These are phyloP conservation scores for Heliangelus exortis DNA, from an alignment of 2,797 vertebrate species.

Conservation along the genomic window DNA sequence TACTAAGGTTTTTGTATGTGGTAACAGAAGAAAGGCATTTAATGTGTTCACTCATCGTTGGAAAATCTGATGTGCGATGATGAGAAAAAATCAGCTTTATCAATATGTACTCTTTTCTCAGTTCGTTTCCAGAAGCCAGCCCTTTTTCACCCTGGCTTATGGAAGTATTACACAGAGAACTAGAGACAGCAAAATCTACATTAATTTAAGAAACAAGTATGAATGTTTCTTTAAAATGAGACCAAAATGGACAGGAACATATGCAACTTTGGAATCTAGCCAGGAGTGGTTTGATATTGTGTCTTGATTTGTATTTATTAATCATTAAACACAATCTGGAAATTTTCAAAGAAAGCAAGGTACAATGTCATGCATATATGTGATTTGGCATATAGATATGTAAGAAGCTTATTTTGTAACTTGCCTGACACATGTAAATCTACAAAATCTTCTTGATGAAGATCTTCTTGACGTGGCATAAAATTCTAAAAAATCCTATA, in stretches of 20 bases:
- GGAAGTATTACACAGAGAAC: neutral
- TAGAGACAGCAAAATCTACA: neutral
- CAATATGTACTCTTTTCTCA: neutral
- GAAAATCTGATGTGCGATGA: neutral
- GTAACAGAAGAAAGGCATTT: neutral
- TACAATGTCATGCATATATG: neutral
- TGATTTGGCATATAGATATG: no score
- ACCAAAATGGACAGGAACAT: neutral
- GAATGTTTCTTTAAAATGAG: neutral
- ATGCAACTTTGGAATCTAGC: neutral
- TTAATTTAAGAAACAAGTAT: neutral
- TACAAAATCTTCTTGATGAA: neutral
- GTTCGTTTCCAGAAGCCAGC: neutral
- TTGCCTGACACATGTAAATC: neutral
- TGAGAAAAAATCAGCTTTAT: neutral
- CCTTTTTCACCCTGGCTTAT: neutral
- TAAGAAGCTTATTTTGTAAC: neutral
- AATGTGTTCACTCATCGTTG: neutral
- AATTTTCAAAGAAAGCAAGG: neutral
- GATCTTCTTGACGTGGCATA: fast-evolving
- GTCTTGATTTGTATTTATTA: neutral
- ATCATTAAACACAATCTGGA: neutral
- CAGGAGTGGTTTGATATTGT: fast-evolving
- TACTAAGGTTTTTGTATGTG: neutral
- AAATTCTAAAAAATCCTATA: neutral